Evolutionary conservation across 1,140 invertebrate genomes (phyloP).

Genomic region (Littorina saxatilis): DNA sequence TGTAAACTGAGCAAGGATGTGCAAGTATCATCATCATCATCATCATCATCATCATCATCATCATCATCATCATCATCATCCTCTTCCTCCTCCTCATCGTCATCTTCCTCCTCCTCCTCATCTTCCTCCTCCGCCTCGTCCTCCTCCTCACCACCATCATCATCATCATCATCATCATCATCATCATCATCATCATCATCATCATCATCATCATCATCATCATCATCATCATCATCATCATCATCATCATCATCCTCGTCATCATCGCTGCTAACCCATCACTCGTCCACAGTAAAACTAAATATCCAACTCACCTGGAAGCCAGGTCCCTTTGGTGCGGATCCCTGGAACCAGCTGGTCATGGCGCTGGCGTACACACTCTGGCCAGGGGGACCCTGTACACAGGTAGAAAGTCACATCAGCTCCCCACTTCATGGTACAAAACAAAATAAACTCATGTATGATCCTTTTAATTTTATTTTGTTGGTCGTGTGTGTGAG

Average conservation of each 20-base stretch:
- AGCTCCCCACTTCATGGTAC: too few relatives aligned
- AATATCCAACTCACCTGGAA: background rate
- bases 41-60: too few relatives aligned
- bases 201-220: constrained; percentile 24
- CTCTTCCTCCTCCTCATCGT: too few relatives aligned
- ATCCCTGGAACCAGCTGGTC: constrained; percentile 45
- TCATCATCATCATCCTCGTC: constrained; percentile 6
- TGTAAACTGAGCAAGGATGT: too few relatives aligned
- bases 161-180: constrained; percentile 26
- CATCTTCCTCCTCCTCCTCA: too few relatives aligned
- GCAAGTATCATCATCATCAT: too few relatives aligned
- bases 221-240: constrained; percentile 21
- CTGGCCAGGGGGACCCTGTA: constrained; percentile 62
- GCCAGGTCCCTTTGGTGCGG: constrained; percentile 29
- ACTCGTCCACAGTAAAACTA: constrained; percentile 1
- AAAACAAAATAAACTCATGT: too few relatives aligned
- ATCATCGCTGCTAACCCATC: constrained; percentile 9
- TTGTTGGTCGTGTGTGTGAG: too few relatives aligned
- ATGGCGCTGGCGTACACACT: constrained; percentile 57
- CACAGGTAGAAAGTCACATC: too few relatives aligned
- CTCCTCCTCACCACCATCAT: background rate
- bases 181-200: constrained; percentile 24
- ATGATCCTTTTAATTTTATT: too few relatives aligned
- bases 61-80: too few relatives aligned
- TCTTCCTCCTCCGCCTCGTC: background rate